Evolutionary conservation across 1,140 invertebrate species (phyloP).

Genomic region (Pseudoatta argentina): DNA sequence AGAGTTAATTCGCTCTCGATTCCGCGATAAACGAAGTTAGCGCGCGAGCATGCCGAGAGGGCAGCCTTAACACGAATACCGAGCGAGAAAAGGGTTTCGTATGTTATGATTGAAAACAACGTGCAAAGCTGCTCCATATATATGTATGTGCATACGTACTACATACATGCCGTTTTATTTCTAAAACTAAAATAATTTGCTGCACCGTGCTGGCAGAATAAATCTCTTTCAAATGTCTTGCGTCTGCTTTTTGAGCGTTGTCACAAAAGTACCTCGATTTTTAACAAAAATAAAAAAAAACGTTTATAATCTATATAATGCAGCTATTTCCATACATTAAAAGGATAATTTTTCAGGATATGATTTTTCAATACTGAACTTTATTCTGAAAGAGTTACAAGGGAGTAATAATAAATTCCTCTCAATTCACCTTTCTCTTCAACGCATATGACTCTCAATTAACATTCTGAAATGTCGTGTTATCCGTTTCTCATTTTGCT

Average conservation of each 20-base stretch:
- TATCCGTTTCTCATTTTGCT: neutral
- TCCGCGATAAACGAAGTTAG: constrained; percentile 56
- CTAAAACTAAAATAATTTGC: constrained; percentile 63
- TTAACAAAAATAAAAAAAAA: neutral
- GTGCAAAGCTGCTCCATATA: neutral
- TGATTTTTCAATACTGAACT: neutral
- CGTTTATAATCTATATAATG: neutral
- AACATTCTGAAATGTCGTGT: neutral
- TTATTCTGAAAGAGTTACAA: neutral
- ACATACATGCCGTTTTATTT: constrained; percentile 58
- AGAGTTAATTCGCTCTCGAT: constrained; percentile 58
- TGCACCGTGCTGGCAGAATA: constrained; percentile 10
- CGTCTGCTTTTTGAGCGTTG: neutral
- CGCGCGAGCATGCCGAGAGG: constrained; percentile 44
- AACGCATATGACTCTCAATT: neutral
- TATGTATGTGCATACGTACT: neutral
- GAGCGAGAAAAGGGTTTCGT: constrained; percentile 57
- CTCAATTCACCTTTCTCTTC: neutral
- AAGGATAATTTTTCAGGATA: neutral
- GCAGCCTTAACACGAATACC: constrained; percentile 65
- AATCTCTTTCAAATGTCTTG: constrained; percentile 34
- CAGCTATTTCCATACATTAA: constrained; percentile 2
- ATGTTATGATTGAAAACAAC: constrained; percentile 71
- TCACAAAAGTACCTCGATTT: neutral
- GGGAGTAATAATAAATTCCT: neutral